A percentile compares a stretch with the other conserved stretches of the same genome.
Evolutionary conservation across 2,113 vertebrate species (phyloP).

Genomic region (Eclectus roratus): DNA sequence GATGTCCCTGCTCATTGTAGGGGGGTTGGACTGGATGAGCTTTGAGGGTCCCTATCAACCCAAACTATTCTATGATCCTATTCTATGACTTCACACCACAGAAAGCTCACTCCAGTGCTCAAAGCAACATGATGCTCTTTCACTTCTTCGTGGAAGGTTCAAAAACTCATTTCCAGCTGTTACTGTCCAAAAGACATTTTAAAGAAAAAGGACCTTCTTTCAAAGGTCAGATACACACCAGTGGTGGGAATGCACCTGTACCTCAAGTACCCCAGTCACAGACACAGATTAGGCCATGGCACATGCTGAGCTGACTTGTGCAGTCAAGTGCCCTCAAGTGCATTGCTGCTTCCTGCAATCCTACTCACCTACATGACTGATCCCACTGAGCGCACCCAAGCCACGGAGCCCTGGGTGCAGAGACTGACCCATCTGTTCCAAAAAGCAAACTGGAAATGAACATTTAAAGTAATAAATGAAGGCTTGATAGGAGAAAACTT

Average conservation of each 20-base stretch:
- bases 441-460: not conserved
- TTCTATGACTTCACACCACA: not conserved
- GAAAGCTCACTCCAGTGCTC: not conserved
- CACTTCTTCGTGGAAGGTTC: not conserved
- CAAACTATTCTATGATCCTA: not conserved
- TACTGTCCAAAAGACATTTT: not conserved
- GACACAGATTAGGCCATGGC: not conserved
- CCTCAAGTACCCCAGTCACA: not conserved
- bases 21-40: not conserved
- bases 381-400: accelerated
- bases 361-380: accelerated
- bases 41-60: not conserved
- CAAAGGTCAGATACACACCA: not conserved
- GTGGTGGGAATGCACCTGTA: not conserved
- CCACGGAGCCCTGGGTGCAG: accelerated
- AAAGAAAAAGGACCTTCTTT: not conserved
- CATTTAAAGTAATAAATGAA: not conserved
- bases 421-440: not conserved
- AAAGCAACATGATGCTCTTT: not conserved
- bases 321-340: not conserved
- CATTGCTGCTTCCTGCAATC: not conserved
- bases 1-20: not conserved
- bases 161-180: not conserved
- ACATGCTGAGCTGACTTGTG: not conserved
- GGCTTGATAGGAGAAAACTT: not conserved